A percentile compares a stretch with the other conserved stretches of the same genome.
Evolutionary conservation across 2,888 invertebrate genomes (phyloP).

Genomic region (Papilio protenor): DNA sequence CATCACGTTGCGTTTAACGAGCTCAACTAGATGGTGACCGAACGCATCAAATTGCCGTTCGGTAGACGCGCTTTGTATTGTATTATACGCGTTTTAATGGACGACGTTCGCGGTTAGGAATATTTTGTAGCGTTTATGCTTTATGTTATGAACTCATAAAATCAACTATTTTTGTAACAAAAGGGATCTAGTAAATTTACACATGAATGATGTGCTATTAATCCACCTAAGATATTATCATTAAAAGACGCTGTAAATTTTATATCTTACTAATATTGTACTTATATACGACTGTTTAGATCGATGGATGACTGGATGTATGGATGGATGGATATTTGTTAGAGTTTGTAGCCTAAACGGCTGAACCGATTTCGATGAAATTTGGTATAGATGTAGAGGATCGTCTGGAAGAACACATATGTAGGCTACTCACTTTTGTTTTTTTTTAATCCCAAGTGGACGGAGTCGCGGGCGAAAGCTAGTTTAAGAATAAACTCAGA

Average conservation of each 20-base stretch:
- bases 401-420: too few relatives aligned
- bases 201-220: neutral
- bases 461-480: too few relatives aligned
- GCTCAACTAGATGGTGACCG: constrained; percentile 78
- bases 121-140: neutral
- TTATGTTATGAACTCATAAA: neutral
- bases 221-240: neutral
- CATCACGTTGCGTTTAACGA: constrained; percentile 72
- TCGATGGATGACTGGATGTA: too few relatives aligned
- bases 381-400: too few relatives aligned
- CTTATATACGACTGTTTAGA: too few relatives aligned
- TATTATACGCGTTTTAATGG: constrained; percentile 65
- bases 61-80: constrained; percentile 64
- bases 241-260: neutral
- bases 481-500: too few relatives aligned
- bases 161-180: neutral
- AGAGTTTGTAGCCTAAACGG: too few relatives aligned
- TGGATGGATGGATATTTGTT: too few relatives aligned
- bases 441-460: too few relatives aligned
- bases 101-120: constrained; percentile 6
- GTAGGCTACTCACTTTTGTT: too few relatives aligned
- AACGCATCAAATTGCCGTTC: constrained; percentile 70
- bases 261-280: too few relatives aligned
- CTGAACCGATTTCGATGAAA: too few relatives aligned
- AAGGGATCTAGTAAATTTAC: neutral